These are phyloP conservation scores for Hybognathus amarus DNA, from an alignment of 2,797 vertebrate species.

Conservation along the genomic window DNA sequence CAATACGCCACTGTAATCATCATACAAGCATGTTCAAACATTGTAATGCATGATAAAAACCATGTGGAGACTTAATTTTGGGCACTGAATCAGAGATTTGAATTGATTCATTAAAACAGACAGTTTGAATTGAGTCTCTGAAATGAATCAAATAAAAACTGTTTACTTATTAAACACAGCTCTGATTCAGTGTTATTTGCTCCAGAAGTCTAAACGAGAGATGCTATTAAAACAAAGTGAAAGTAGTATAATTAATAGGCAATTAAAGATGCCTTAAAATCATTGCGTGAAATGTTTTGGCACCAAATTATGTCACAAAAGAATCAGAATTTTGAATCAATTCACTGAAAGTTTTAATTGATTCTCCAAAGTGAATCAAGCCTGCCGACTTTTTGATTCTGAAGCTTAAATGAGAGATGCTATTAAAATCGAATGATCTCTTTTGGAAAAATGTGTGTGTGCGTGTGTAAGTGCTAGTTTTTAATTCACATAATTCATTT, in stretches of 20 bases:
- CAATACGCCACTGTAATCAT: too few relatives aligned
- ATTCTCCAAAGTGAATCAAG: not conserved
- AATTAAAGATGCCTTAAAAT: too few relatives aligned
- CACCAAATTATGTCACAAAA: not conserved
- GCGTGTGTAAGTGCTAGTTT: not conserved
- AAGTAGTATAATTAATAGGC: not conserved
- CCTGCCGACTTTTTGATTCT: not conserved
- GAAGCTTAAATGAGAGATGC: not conserved
- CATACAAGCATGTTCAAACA: not conserved
- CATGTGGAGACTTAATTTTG: not conserved
- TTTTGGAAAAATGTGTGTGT: not conserved
- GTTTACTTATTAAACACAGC: not conserved
- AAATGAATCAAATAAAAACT: not conserved
- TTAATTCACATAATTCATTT: not conserved
- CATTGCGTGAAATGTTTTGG: too few relatives aligned
- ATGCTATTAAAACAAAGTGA: not conserved
- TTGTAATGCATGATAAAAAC: not conserved
- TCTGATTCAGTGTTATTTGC: not conserved
- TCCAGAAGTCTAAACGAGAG: not conserved
- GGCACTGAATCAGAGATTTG: not conserved
- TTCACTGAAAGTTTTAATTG: not conserved
- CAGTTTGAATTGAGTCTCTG: not conserved
- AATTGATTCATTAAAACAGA: not conserved
- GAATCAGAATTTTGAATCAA: not conserved
- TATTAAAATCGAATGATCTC: not conserved